Conservation (phyloP, 2,797 vertebrate genomes). For the Galaxias olidus region DNA sequence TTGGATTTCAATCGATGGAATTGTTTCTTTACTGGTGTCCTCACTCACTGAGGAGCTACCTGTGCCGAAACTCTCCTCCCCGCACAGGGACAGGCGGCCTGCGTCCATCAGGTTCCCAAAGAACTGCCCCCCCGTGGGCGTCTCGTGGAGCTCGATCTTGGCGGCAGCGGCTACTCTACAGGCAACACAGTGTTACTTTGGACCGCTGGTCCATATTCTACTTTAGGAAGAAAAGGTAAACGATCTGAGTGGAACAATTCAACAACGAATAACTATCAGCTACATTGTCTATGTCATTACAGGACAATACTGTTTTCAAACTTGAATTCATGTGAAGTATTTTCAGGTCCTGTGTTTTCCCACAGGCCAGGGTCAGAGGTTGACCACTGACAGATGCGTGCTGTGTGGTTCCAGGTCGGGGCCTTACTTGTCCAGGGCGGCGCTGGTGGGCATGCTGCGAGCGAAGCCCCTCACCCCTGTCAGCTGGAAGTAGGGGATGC, state of each 20-base stretch:
- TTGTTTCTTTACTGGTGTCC: not conserved
- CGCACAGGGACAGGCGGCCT: slow-evolving; percentile 91
- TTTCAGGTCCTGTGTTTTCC: not conserved
- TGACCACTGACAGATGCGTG: not conserved
- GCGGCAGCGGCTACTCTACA: slow-evolving; percentile 92
- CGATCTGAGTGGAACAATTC: too few species aligned
- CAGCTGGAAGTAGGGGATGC: slow-evolving; percentile 96
- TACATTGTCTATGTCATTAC: too few species aligned
- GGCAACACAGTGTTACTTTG: slow-evolving; percentile 27
- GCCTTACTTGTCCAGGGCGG: slow-evolving; percentile 89
- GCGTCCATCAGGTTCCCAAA: slow-evolving; percentile 98
- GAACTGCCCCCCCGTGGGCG: slow-evolving; percentile 95
- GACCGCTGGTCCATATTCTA: not conserved
- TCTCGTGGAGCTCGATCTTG: slow-evolving; percentile 96
- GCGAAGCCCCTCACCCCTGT: slow-evolving; percentile 92
- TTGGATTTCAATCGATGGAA: not conserved
- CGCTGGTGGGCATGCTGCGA: slow-evolving; percentile 96
- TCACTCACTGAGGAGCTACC: slow-evolving; percentile 69
- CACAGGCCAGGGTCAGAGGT: not conserved
- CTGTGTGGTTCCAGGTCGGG: slow-evolving; percentile 2
- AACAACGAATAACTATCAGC: too few species aligned
- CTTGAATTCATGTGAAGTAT: too few species aligned
- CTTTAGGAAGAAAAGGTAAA: too few species aligned
- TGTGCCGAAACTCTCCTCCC: slow-evolving; percentile 96
- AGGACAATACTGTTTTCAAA: too few species aligned